phyloP scores from a whole-genome alignment of 2,113 vertebrate species.

The Antechinus stuartii region DNA sequence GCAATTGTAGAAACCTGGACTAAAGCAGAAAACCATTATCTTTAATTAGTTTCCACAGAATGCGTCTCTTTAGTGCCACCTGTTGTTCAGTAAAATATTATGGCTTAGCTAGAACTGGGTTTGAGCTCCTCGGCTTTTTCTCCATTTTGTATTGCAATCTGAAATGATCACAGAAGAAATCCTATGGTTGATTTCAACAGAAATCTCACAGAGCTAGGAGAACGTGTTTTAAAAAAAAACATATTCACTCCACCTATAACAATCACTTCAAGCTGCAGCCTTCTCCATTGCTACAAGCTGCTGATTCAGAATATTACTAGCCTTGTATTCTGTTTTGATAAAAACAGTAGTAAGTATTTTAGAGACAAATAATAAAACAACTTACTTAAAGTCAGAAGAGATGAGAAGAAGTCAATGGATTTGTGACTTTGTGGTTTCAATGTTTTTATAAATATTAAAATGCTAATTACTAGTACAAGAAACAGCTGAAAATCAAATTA shows the following conservation, averaged over 20 bases:
- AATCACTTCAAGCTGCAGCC: background rate
- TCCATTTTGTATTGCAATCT: fast-evolving
- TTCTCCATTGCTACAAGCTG: background rate
- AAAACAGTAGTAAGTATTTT: background rate
- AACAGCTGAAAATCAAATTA: constrained; percentile 34
- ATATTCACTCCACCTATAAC: background rate
- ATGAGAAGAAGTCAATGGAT: background rate
- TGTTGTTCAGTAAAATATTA: constrained; percentile 68
- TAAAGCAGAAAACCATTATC: constrained; percentile 20
- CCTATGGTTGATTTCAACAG: background rate
- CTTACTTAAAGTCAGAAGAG: background rate
- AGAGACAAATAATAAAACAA: background rate
- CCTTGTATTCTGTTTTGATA: background rate
- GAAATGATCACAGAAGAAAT: background rate
- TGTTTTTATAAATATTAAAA: constrained; percentile 8
- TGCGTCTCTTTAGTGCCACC: constrained; percentile 71
- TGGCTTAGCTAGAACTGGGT: background rate
- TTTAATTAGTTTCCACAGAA: constrained; percentile 55
- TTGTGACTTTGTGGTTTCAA: background rate
- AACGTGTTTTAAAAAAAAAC: background rate
- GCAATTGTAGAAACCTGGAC: constrained; percentile 57
- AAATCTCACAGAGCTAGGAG: background rate
- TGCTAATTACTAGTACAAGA: constrained; percentile 21
- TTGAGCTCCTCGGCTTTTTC: fast-evolving
- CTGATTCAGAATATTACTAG: constrained; percentile 26